Conservation (phyloP, 2,113 vertebrate genomes). For the Galemys pyrenaicus region DNA sequence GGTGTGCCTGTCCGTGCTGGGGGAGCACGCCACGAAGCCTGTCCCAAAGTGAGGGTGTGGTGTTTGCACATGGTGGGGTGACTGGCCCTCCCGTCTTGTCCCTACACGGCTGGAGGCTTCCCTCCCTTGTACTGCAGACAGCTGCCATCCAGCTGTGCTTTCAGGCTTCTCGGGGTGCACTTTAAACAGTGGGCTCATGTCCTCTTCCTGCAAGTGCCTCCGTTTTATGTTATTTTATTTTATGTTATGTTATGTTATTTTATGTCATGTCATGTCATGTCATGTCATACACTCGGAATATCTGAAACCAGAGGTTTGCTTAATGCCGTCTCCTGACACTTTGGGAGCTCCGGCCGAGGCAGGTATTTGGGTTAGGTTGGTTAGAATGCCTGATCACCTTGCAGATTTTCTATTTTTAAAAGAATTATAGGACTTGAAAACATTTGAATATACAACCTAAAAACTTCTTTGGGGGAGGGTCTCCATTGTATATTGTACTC, state of each 20-base stretch:
- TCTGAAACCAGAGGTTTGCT: neutral
- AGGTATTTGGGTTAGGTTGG: neutral
- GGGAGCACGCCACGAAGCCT: neutral
- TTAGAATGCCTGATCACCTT: neutral
- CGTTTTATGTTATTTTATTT: neutral
- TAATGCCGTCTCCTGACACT: neutral
- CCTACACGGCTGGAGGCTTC: neutral
- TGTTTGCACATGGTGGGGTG: neutral
- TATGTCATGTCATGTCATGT: too few species aligned
- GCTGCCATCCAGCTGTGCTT: neutral
- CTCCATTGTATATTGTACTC: neutral
- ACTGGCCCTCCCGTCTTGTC: neutral
- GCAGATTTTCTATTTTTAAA: neutral
- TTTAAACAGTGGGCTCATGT: neutral
- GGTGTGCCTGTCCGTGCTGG: neutral
- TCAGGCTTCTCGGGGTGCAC: neutral
- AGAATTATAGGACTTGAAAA: neutral
- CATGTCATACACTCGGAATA: too few species aligned
- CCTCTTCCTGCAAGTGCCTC: neutral
- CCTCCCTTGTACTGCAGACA: neutral
- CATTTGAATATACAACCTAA: neutral
- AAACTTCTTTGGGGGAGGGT: neutral
- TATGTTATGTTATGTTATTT: too few species aligned
- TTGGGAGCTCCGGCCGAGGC: neutral
- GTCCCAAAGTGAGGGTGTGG: neutral